Percentiles rank a stretch among this genome's conserved stretches.
Conservation (phyloP, 2,888 invertebrate genomes). For the Bombylius discolor region DNA sequence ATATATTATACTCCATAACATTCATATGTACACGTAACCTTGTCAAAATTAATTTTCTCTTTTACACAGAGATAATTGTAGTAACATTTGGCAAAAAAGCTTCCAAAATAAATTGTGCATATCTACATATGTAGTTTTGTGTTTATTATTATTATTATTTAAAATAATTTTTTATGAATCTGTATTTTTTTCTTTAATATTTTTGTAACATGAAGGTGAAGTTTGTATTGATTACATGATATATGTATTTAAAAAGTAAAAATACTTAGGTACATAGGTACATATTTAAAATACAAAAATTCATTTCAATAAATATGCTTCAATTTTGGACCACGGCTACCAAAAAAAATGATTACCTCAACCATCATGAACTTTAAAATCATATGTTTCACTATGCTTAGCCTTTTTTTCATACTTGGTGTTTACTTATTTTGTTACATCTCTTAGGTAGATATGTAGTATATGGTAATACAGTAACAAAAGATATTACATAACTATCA, state of each 20-base stretch:
- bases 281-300: background rate
- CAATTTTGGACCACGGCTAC: background rate
- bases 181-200: background rate
- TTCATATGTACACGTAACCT: too few relatives aligned
- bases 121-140: too few relatives aligned
- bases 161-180: too few relatives aligned
- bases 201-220: conserved; percentile 4
- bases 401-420: too few relatives aligned
- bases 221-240: conserved; percentile 3
- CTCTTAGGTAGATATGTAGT: too few relatives aligned
- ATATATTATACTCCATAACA: too few relatives aligned
- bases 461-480: background rate
- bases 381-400: background rate
- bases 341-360: background rate
- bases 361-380: conserved; percentile 2
- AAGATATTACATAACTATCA: background rate
- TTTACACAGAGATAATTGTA: too few relatives aligned
- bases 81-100: too few relatives aligned
- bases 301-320: background rate
- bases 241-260: background rate
- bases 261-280: too few relatives aligned
- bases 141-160: too few relatives aligned
- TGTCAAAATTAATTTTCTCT: too few relatives aligned
- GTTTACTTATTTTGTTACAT: background rate
- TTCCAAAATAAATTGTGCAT: too few relatives aligned